These are phyloP conservation scores for Balearica regulorum DNA, from an alignment of 2,797 vertebrate genomes.

Conservation along the genomic window DNA sequence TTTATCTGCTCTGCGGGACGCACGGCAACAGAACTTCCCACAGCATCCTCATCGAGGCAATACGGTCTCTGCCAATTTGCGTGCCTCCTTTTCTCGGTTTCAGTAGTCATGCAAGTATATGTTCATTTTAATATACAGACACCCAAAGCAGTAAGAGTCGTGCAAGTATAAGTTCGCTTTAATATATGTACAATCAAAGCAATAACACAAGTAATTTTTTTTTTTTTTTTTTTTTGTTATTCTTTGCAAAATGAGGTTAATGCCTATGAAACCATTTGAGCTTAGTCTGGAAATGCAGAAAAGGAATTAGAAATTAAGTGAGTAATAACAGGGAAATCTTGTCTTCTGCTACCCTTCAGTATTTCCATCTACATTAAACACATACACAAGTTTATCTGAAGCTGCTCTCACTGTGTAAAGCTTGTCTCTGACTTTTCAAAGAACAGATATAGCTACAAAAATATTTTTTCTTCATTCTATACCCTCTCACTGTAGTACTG, in stretches of 20 bases:
- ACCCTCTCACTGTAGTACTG: background rate
- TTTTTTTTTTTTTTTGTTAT: background rate
- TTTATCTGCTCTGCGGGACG: background rate
- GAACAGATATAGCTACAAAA: background rate
- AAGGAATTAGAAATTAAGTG: background rate
- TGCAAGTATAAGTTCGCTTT: background rate
- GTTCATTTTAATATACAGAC: accelerated
- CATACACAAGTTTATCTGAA: background rate
- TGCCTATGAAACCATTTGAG: background rate
- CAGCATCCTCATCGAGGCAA: accelerated
- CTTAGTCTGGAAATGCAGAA: background rate
- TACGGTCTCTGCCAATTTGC: background rate
- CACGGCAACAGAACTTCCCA: accelerated
- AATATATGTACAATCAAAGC: background rate
- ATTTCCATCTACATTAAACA: background rate
- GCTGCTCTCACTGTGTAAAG: background rate
- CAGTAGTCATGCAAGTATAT: accelerated
- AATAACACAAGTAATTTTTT: accelerated
- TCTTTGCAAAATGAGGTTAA: background rate
- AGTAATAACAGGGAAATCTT: background rate
- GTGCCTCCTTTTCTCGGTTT: background rate
- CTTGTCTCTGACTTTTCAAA: background rate
- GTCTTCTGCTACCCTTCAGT: background rate
- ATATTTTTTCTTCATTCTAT: background rate
- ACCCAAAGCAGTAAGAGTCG: accelerated